phyloP scores from a whole-genome alignment of 2,888 invertebrate genomes.

The Pterostichus niger region DNA sequence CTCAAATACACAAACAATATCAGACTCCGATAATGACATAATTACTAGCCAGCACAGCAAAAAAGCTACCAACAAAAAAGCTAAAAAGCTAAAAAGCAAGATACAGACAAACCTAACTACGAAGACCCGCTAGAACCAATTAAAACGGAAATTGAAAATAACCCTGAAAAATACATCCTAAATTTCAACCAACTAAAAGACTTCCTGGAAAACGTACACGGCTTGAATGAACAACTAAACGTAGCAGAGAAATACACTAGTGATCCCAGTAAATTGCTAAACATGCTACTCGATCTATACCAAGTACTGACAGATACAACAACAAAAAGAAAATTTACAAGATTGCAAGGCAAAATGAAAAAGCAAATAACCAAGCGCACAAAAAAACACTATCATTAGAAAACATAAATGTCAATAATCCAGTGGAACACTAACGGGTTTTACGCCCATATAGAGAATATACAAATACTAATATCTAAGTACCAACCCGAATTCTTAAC shows the following conservation, averaged over 20 bases:
- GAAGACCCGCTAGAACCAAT: constrained; percentile 6
- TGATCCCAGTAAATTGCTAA: background rate
- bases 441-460: constrained; percentile 26
- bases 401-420: constrained; percentile 33
- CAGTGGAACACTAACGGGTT: constrained; percentile 57
- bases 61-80: too few species aligned
- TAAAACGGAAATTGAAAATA: background rate
- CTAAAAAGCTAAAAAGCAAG: background rate
- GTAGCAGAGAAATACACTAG: too few species aligned
- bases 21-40: too few species aligned
- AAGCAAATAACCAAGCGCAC: background rate
- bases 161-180: background rate
- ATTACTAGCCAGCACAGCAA: too few species aligned
- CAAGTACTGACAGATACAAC: background rate
- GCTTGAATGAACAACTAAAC: background rate
- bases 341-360: constrained; percentile 28
- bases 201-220: too few species aligned
- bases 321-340: constrained; percentile 36
- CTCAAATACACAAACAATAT: too few species aligned
- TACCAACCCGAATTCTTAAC: background rate
- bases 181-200: background rate
- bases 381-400: background rate
- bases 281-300: background rate
- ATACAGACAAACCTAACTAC: background rate
- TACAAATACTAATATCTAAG: constrained; percentile 13